phyloP scores from a whole-genome alignment of 2,888 invertebrate species.

The Ryuthela nishihirai region DNA sequence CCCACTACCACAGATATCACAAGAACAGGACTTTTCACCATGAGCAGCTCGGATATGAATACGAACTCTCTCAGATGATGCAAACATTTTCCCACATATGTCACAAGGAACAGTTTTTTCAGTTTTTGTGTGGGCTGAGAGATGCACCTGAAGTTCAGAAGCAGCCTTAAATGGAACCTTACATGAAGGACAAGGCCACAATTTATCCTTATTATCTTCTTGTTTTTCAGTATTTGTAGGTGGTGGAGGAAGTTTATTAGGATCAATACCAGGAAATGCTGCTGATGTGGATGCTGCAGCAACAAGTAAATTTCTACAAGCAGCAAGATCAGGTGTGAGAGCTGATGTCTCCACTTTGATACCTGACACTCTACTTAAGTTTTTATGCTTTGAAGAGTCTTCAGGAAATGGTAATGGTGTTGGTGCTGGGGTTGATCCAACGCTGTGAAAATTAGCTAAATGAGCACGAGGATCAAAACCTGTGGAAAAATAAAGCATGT shows the following conservation, averaged over 20 bases:
- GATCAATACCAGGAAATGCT: conserved; percentile 39
- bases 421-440: conserved; percentile 24
- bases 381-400: conserved; percentile 29
- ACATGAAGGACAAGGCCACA: conserved; percentile 45
- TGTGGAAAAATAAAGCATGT: conserved; percentile 5
- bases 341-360: conserved; percentile 33
- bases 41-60: conserved; percentile 44
- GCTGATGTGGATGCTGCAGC: conserved; percentile 32
- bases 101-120: conserved; percentile 44
- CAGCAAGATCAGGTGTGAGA: conserved; percentile 27
- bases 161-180: conserved; percentile 44
- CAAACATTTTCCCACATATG: conserved; percentile 44
- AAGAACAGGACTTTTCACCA: conserved; percentile 44
- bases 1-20: conserved; percentile 44
- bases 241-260: conserved; percentile 34
- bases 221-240: conserved; percentile 7
- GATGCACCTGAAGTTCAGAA: conserved; percentile 43
- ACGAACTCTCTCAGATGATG: conserved; percentile 42
- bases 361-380: conserved; percentile 15
- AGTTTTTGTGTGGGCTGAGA: conserved; percentile 42
- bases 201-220: conserved; percentile 32
- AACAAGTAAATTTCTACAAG: conserved; percentile 31
- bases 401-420: conserved; percentile 31
- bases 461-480: conserved; percentile 41
- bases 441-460: conserved; percentile 37